Evolutionary conservation across 2,797 vertebrate genomes (phyloP), one percentile per base, ranked within the genome.

Genomic region (Sebastes itinus): DNA sequence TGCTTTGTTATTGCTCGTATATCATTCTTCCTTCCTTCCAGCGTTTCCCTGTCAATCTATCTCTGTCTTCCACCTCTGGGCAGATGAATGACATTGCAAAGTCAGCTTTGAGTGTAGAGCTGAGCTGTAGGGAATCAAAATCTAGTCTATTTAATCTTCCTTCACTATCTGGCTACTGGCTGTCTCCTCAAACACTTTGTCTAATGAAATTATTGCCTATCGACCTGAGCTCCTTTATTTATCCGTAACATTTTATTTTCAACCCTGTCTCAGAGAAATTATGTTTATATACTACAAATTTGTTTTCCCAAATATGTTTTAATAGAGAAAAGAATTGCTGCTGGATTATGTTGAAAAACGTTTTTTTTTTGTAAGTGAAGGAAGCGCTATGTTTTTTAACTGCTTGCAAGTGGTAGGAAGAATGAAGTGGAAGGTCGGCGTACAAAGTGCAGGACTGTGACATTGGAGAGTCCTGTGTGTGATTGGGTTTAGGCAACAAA

Each of bases 71-170:
- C 67, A 38, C 77, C 59, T 85, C 49, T 64, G 68, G 70, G 71
- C 23, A 63, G 49, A 80, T 72, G 64, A 80, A 83, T 82, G 86
- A 82, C 87, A 83, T 32, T 75, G 77, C 78, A 78, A 78, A 87
- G 85, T 86, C 83, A 83, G 80, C 74, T 69, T 71, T 59, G 52
- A 74, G 56, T 9, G 63, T 59, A 67, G 27, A 70, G 71, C 72
- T 49, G 61, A 75, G 69, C 66, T 81, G 61, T 6, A 63, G 68
- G 72, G 72, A 83, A 35, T 82, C 28, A 20, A 77, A 79, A 72
- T 77, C 27, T 20, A 38, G 58, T 71, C 61, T 33, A 23, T 82
- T 66, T 60, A 81, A 81, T 76, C 46, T 65, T 70, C 70, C 62
- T 7, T 80, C 65, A 25, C 58, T 52, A 1, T 59, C 64, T 59